Conservation (phyloP, 2,113 vertebrate species). For the Mustela nigripes region DNA sequence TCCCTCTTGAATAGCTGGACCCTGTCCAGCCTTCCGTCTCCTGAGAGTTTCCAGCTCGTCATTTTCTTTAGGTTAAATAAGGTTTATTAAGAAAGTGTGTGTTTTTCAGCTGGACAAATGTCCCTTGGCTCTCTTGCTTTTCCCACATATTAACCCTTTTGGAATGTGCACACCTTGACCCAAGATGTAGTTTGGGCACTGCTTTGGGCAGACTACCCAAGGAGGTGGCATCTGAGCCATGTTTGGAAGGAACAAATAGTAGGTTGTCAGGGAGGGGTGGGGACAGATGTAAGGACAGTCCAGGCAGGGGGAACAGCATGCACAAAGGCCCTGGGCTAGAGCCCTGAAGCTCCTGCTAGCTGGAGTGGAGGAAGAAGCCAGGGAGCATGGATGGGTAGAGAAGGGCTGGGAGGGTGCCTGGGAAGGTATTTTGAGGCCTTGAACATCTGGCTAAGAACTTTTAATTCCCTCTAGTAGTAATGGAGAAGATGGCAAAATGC, state of each 20-base stretch:
- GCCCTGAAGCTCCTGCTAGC: not conserved
- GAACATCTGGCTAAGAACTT: not conserved
- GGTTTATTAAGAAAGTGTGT: not conserved
- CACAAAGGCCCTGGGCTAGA: not conserved
- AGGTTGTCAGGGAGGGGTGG: not conserved
- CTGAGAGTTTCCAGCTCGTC: not conserved
- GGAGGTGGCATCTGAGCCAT: not conserved
- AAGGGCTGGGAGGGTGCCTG: not conserved
- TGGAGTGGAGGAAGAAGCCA: not conserved
- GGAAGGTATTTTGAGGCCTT: not conserved
- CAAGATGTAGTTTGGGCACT: not conserved
- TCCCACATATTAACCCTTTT: not conserved
- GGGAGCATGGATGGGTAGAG: not conserved
- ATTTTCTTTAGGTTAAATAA: not conserved
- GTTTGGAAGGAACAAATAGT: not conserved
- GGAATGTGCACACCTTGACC: not conserved
- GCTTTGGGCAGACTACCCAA: not conserved
- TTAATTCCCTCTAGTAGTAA: not conserved
- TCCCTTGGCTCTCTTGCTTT: not conserved
- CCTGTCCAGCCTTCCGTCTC: not conserved
- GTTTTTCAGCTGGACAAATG: not conserved
- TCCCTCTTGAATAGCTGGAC: not conserved
- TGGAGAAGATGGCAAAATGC: not conserved
- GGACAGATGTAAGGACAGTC: not conserved
- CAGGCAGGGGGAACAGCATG: not conserved